phyloP scores from a whole-genome alignment of 2,797 vertebrate species.

The Poeciliopsis infans region DNA sequence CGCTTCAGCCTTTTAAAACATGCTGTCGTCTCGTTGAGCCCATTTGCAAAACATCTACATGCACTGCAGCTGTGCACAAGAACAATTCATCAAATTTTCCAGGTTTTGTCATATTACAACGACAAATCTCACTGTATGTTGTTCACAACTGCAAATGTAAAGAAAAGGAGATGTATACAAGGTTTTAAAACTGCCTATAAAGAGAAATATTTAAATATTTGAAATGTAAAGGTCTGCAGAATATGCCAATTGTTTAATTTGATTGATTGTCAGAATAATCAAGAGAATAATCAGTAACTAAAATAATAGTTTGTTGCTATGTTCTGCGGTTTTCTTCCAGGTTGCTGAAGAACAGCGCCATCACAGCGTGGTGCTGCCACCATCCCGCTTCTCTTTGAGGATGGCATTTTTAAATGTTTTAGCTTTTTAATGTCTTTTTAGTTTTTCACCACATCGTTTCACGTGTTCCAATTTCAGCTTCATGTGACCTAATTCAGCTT shows the following conservation, averaged over 20 bases:
- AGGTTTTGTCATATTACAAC: neutral
- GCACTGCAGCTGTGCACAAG: neutral
- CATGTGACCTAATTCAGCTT: too few relatives aligned
- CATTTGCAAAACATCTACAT: neutral
- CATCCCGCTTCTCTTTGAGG: neutral
- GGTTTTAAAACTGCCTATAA: neutral
- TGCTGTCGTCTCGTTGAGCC: conserved; percentile 9
- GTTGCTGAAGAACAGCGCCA: neutral
- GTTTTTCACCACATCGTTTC: neutral
- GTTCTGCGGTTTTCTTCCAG: neutral
- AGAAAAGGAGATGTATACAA: neutral
- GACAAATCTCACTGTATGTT: neutral
- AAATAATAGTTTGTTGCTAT: too few relatives aligned
- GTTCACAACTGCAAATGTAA: neutral
- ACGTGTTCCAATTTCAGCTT: neutral
- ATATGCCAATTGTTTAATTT: too few relatives aligned
- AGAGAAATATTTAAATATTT: neutral
- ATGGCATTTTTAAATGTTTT: neutral
- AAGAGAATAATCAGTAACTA: too few relatives aligned
- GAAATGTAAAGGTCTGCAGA: too few relatives aligned
- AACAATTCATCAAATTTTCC: neutral
- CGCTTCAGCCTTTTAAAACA: conserved; percentile 1
- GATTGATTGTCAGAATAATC: too few relatives aligned
- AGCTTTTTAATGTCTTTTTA: neutral
- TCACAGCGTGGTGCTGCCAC: neutral